Evolutionary conservation across 2,888 invertebrate genomes (phyloP).

Genomic region (Drosophila fungiperda): DNA sequence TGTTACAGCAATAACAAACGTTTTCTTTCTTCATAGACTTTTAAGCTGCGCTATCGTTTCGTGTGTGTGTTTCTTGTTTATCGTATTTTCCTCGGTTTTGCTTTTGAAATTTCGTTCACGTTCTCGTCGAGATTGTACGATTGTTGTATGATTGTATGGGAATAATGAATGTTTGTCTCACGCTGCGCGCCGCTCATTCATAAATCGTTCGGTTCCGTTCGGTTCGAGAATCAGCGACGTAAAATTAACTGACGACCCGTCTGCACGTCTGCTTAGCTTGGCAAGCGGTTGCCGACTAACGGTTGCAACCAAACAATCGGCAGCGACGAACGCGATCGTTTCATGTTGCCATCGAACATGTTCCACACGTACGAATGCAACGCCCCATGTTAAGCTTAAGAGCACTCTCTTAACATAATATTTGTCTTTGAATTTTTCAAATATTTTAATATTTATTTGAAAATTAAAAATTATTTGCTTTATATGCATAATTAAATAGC

Average conservation of each 20-base stretch:
- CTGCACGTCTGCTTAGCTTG: slow-evolving; percentile 64
- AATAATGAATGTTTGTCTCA: slow-evolving; percentile 50
- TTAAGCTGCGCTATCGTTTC: slow-evolving; percentile 55
- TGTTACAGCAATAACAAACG: slow-evolving; percentile 68
- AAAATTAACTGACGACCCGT: slow-evolving; percentile 31
- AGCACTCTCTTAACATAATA: slow-evolving; percentile 2
- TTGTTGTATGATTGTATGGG: slow-evolving; percentile 46
- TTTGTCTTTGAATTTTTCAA: neutral
- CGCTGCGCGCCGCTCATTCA: slow-evolving; percentile 73
- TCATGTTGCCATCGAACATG: slow-evolving; percentile 50
- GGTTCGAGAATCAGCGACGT: slow-evolving; percentile 31
- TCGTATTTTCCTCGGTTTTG: slow-evolving; percentile 59
- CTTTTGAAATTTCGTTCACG: slow-evolving; percentile 72
- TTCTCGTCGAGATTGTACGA: slow-evolving; percentile 45
- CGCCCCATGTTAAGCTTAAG: slow-evolving; percentile 12
- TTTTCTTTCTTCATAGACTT: slow-evolving; percentile 74
- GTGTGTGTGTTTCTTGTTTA: slow-evolving; percentile 56
- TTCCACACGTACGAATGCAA: slow-evolving; percentile 30
- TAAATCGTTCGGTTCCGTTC: slow-evolving; percentile 57
- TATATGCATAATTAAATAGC: neutral
- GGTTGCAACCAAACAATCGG: slow-evolving; percentile 45
- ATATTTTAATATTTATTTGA: neutral
- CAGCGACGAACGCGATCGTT: slow-evolving; percentile 41
- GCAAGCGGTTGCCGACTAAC: slow-evolving; percentile 76
- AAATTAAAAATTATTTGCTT: neutral